Percentiles rank a stretch among this genome's conserved stretches.
Evolutionary conservation across 2,888 invertebrate genomes (phyloP).

Genomic region (Andrena camellia): DNA sequence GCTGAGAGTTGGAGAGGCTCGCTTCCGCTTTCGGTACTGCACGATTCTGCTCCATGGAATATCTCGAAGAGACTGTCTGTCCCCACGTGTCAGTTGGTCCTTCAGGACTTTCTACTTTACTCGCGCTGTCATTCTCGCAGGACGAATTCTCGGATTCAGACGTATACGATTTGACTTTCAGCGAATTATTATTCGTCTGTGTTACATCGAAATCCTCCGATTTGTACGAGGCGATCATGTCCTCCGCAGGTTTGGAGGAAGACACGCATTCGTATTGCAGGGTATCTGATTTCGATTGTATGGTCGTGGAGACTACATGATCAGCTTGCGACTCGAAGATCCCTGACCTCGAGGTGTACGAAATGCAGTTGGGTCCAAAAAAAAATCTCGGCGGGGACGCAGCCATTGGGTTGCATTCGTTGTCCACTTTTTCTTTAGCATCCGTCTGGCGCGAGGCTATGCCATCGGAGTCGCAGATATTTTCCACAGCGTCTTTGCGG

Average conservation of each 20-base stretch:
- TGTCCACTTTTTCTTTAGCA: conserved; percentile 44
- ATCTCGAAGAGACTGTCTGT: conserved; percentile 33
- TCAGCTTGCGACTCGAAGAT: conserved; percentile 42
- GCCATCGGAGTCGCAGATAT: conserved; percentile 41
- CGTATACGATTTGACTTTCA: conserved; percentile 59
- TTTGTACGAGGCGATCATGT: conserved; percentile 48
- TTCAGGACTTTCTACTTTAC: conserved; percentile 35
- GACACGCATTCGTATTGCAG: conserved; percentile 69
- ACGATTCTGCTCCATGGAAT: conserved; percentile 16
- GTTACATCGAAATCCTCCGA: conserved; percentile 57
- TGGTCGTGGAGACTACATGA: conserved; percentile 61
- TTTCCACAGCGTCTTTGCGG: conserved; percentile 31
- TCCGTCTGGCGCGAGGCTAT: conserved; percentile 19
- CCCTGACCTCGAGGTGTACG: conserved; percentile 76
- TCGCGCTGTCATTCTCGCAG: conserved; percentile 25
- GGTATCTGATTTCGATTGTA: conserved; percentile 56
- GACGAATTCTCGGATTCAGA: conserved; percentile 29
- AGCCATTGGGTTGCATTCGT: conserved; percentile 60
- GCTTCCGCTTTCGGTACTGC: background rate
- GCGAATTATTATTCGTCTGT: conserved; percentile 72
- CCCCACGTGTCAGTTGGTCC: conserved; percentile 47
- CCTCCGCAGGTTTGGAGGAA: conserved; percentile 66
- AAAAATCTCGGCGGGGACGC: conserved; percentile 81
- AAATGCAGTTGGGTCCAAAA: conserved; percentile 84
- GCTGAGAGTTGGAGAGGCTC: conserved; percentile 21